Base-by-base conservation (phyloP, 2,888 invertebrate genomes). In the Melinopterus prodromus region DNA sequence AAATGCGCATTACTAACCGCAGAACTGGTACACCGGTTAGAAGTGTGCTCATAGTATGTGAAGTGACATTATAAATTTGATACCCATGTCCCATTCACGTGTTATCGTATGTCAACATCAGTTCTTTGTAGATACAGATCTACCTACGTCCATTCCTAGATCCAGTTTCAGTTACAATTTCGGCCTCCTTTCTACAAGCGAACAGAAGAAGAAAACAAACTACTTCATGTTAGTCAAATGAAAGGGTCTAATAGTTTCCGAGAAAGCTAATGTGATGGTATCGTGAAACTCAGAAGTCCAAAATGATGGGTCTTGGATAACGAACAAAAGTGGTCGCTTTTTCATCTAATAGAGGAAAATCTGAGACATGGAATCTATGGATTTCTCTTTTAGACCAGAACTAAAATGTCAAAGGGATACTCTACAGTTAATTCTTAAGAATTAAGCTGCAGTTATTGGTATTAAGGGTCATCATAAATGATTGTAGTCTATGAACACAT, bases 121-220 rank as follows among this genome's bases (percentile, higher is more conserved):
- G 16, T 74, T 74, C 74, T 74, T 74, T 74, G 74, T 74, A 74
- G 74, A 74, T 74, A 74, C 35, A n/a, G 36, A 74, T 74, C 74
- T 74, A 74, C 74, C 74, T 37, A 74, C 71, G 16, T 26, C 35
- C 74, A 36, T 74, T 74, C 74, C 74, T 74, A 74, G 74, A 74
- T 74, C 74, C 37, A 36, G 37, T 74, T 53, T 53, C 53, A 53
- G 2, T 53, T 53, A 53, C 53, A 7, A 53, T 53, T 53, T 53
- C 53, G 53, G 53, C 53, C 53, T 53, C 53, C 53, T 53, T 53
- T 53, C 53, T 74, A 74, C 74, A 12, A 71, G 15, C 12, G 16
- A 35, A 74, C 35, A 12, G n/a, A 74, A 74, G 74, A 26, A 74
- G 9, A 74, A 74, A n/a, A 37, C 71, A 12, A 53, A 12, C 7